phyloP scores from a whole-genome alignment of 2,797 vertebrate species.

The Molothrus aeneus region DNA sequence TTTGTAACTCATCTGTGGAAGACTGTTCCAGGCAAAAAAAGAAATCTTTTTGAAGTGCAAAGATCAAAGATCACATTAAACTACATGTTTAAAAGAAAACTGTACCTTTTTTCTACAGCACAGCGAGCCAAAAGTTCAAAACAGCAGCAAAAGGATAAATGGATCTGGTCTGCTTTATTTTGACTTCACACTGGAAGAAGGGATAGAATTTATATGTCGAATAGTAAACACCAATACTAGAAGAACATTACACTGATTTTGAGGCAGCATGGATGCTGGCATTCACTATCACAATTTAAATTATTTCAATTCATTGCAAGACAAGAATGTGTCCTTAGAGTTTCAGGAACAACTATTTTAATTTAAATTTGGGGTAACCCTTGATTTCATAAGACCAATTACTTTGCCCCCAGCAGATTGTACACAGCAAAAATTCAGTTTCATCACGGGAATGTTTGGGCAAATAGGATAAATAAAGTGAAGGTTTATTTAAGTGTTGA shows the following conservation, averaged over 20 bases:
- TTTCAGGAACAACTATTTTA: not conserved
- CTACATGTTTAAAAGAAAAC: constrained; percentile 25
- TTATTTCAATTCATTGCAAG: not conserved
- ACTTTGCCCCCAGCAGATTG: not conserved
- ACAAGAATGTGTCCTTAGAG: not conserved
- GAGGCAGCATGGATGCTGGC: not conserved
- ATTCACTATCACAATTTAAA: not conserved
- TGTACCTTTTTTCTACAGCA: not conserved
- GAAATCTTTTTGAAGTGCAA: constrained; percentile 33
- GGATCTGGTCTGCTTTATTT: constrained; percentile 10
- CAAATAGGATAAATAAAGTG: not conserved
- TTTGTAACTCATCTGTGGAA: constrained; percentile 20
- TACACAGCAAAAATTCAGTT: not conserved
- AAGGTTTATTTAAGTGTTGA: not conserved
- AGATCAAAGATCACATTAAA: constrained; percentile 52
- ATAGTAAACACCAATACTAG: not conserved
- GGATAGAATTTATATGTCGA: not conserved
- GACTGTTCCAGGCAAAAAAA: not conserved
- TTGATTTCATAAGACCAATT: not conserved
- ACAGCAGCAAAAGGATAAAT: not conserved
- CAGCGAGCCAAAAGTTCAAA: constrained; percentile 22
- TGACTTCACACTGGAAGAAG: not conserved
- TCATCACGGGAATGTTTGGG: not conserved
- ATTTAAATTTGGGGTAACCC: not conserved
- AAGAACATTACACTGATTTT: not conserved